Base-by-base conservation (phyloP, 2,797 vertebrate genomes). In the Ctenosaura bakeri region DNA sequence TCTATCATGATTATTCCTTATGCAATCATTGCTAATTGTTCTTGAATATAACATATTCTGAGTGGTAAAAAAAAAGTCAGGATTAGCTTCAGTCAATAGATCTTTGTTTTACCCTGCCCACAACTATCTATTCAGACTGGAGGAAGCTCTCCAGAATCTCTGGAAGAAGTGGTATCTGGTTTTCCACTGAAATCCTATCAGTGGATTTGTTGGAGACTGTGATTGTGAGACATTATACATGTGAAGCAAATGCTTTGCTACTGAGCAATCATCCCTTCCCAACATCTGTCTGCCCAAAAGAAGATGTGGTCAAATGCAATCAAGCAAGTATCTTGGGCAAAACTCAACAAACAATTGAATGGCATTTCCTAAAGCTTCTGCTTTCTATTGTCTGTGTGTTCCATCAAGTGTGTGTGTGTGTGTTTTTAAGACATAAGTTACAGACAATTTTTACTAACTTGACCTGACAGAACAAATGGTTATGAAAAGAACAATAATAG, bases 271-370 rank as follows among this genome's bases (percentile, higher is more conserved):
- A 74, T 26, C 52, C 69, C 18, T 83, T 69, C 18, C 69, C 4
- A 62, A 59, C 87, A 76, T 83, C 54, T 74, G 88, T 52, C 87
- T 76, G 54, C 69, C 83, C 24, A 35, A 89, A 22, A 18, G 10
- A 74, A 76, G 71, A 59, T 83, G 56, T 62, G 38, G 12, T 83
- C 88, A n/a, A 52, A 76, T 64, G 62, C 0, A 62, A 54, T 2
- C 3, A 42, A 82, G 80, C 54, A 73, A 89, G 62, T 29, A 76
- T 83, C 54, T 89, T 64, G 14, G 64, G 71, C 81, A 89, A 76
- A 56, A 73, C 4, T 50, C 78, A 83, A 38, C 38, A 76, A 76
- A 64, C 52, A 69, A 81, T 76, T 83, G 13, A 62, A 32, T 89
- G 81, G 22, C 69, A 46, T 59, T 83, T 50, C 52, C 62, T 80